A percentile compares a stretch with the other conserved stretches of the same genome.
Conservation (phyloP, 2,888 invertebrate species). For the Pristionchus japonicus region DNA sequence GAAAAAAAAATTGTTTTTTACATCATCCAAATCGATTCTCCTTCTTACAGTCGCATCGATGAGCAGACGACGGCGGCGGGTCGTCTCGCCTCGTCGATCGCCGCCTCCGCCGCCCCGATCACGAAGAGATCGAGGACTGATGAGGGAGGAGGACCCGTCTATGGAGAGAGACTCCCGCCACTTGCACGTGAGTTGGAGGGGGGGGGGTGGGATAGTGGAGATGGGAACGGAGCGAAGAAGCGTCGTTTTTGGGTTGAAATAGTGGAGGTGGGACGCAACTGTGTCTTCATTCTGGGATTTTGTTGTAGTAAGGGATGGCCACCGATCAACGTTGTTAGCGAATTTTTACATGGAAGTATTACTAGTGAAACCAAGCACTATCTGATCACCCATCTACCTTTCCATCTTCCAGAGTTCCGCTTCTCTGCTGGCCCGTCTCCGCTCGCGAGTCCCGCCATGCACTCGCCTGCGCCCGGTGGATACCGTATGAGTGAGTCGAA, state of each 20-base stretch:
- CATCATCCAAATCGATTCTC: background rate
- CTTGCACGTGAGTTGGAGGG: too few species aligned
- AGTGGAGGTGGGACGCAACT: too few species aligned
- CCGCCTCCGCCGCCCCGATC: background rate
- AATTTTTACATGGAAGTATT: background rate
- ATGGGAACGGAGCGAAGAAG: too few species aligned
- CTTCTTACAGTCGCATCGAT: background rate
- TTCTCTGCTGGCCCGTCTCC: background rate
- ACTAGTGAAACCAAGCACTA: background rate
- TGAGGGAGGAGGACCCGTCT: background rate
- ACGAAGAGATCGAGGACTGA: constrained; percentile 1
- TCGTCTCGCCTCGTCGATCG: background rate
- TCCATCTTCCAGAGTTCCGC: background rate
- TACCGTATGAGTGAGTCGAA: background rate
- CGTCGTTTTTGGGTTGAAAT: too few species aligned
- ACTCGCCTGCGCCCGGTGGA: background rate
- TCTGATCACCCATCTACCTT: background rate
- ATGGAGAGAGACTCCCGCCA: too few species aligned
- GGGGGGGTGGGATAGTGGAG: too few species aligned
- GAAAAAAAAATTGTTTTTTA: too few species aligned
- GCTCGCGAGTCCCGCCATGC: background rate
- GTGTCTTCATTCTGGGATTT: too few species aligned
- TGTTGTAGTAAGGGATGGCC: too few species aligned
- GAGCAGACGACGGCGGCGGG: constrained; percentile 6
- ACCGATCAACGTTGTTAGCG: too few species aligned